phyloP scores from a whole-genome alignment of 2,888 invertebrate genomes.

The Elysia crispata region DNA sequence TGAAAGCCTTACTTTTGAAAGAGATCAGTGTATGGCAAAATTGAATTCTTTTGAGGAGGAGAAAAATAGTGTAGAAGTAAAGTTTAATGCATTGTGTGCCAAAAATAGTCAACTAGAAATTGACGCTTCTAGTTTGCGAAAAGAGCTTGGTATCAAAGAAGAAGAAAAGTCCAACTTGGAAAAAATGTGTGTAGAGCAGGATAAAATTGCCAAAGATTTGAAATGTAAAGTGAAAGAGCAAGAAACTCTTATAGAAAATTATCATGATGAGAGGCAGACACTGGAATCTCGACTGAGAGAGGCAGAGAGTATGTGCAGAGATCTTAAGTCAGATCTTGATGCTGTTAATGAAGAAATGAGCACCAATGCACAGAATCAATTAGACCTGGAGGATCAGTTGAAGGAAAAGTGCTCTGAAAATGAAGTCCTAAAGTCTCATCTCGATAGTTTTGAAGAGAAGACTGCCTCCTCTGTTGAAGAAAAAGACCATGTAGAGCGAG shows the following conservation, averaged over 20 bases:
- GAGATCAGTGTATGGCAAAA: slow-evolving; percentile 6
- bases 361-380: too few relatives aligned
- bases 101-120: slow-evolving; percentile 1
- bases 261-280: slow-evolving; percentile 30
- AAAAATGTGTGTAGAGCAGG: background rate
- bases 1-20: slow-evolving; percentile 13
- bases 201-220: slow-evolving; percentile 12
- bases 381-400: too few relatives aligned
- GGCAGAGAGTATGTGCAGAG: too few relatives aligned
- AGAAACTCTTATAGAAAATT: slow-evolving; percentile 31
- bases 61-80: background rate
- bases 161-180: background rate
- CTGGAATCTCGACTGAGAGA: too few relatives aligned
- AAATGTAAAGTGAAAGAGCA: slow-evolving; percentile 26
- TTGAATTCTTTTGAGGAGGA: slow-evolving; percentile 26
- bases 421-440: too few relatives aligned
- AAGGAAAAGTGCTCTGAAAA: too few relatives aligned
- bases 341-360: too few relatives aligned
- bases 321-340: too few relatives aligned
- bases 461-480: too few relatives aligned
- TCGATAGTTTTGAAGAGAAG: too few relatives aligned
- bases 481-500: slow-evolving; percentile 48
- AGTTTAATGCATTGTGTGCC: background rate
- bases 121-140: slow-evolving; percentile 1
- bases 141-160: slow-evolving; percentile 13